Percentiles rank a stretch among this genome's conserved stretches.
phyloP scores from a whole-genome alignment of 2,888 invertebrate genomes.

The Tridacna crocea region DNA sequence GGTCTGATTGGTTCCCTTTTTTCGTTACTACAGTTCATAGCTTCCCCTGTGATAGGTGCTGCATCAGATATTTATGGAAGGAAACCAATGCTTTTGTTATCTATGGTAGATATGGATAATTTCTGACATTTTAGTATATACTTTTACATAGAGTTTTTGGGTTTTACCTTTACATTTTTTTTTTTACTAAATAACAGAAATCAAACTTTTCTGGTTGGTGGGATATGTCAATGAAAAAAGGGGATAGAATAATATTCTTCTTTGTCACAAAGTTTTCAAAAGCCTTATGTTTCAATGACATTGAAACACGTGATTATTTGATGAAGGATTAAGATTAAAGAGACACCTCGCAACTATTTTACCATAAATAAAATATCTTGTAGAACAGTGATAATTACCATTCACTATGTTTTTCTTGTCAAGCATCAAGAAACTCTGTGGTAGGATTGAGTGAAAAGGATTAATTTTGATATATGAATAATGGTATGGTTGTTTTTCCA shows the following conservation, averaged over 20 bases:
- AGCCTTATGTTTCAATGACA: neutral
- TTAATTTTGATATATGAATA: no score
- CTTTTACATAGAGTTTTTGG: neutral
- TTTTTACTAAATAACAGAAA: neutral
- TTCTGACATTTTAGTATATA: neutral
- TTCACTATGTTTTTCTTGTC: no score
- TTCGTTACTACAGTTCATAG: conserved; percentile 97
- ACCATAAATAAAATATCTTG: no score
- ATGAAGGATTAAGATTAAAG: no score
- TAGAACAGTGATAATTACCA: no score
- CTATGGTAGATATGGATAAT: conserved; percentile 88
- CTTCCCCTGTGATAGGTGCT: conserved; percentile 96
- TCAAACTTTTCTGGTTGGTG: no score
- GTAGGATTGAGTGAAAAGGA: no score
- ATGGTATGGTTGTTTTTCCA: no score
- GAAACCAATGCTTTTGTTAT: conserved; percentile 92
- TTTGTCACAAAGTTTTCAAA: neutral
- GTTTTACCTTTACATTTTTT: neutral
- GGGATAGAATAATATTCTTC: neutral
- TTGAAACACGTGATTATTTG: no score
- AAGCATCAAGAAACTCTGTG: no score
- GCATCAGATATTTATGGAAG: conserved; percentile 98
- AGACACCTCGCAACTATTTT: no score
- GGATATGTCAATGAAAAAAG: neutral
- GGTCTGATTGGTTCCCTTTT: conserved; percentile 97